Evolutionary conservation across 2,797 vertebrate genomes (phyloP).

Genomic region (Labeo calbasu): DNA sequence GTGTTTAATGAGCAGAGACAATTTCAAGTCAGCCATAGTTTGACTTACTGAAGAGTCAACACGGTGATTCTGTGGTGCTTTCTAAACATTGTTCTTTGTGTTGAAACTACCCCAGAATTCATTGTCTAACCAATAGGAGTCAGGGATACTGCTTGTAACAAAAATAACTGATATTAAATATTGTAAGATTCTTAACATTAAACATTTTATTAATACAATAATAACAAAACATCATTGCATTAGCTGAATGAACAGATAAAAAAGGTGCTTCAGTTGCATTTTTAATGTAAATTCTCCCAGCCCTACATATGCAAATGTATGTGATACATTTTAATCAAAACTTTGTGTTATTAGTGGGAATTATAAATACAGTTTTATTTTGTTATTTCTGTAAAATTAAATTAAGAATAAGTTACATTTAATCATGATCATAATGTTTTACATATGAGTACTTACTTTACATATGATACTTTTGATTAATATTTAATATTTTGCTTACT

Average conservation of each 20-base stretch:
- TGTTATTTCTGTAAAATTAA: too few species aligned
- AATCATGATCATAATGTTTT: neutral
- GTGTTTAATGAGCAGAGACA: constrained; percentile 8
- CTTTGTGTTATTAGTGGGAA: too few species aligned
- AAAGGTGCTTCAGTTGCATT: too few species aligned
- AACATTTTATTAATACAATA: neutral
- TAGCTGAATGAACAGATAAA: too few species aligned
- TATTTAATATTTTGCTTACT: neutral
- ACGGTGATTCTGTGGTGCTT: neutral
- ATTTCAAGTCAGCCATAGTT: neutral
- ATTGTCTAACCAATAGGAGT: neutral
- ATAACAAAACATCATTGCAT: neutral
- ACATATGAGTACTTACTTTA: too few species aligned
- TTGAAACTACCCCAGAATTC: neutral
- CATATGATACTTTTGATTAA: too few species aligned
- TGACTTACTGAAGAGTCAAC: neutral
- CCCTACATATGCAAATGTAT: neutral
- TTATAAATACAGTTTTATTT: too few species aligned
- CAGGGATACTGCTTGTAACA: neutral
- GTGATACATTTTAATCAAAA: too few species aligned
- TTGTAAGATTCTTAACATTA: neutral
- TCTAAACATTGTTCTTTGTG: constrained; percentile 4
- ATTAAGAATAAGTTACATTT: too few species aligned
- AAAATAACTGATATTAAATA: too few species aligned
- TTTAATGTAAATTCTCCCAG: neutral